Percentiles rank a stretch among this genome's conserved stretches.
Conservation (phyloP, 1,140 invertebrate species). For the Sarcophaga peregrina region DNA sequence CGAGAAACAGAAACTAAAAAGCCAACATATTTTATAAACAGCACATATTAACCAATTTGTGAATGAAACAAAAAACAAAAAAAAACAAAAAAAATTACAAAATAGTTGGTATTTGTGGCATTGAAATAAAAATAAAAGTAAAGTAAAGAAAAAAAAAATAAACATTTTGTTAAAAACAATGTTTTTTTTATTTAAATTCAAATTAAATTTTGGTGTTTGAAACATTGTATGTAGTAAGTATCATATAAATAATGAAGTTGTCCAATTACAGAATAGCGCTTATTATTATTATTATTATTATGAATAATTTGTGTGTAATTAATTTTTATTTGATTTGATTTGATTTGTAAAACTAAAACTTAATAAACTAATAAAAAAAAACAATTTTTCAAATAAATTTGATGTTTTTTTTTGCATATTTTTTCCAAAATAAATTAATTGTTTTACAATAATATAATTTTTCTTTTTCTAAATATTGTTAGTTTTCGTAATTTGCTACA, state of each 20-base stretch:
- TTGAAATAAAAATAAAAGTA: not conserved
- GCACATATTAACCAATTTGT: not conserved
- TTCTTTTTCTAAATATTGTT: not conserved
- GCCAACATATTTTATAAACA: not conserved
- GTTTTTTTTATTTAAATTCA: not conserved
- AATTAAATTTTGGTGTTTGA: not conserved
- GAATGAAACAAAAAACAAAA: not conserved
- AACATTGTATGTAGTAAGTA: too few relatives aligned
- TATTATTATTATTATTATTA: not conserved
- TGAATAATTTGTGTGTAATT: conserved; percentile 1
- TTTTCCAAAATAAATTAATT: not conserved
- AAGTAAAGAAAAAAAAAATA: not conserved
- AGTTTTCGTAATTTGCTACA: not conserved
- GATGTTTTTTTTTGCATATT: not conserved
- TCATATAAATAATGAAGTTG: not conserved
- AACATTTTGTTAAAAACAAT: not conserved
- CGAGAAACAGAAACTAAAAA: conserved; percentile 6
- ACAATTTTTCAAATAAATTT: not conserved
- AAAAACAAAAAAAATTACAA: not conserved
- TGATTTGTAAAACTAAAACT: not conserved
- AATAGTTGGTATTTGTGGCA: not conserved
- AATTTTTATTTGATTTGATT: too few relatives aligned
- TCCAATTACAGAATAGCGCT: not conserved
- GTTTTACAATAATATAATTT: too few relatives aligned
- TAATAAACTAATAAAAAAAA: conserved; percentile 4